Evolutionary conservation across 2,113 vertebrate genomes (phyloP).

Genomic region (Eira barbara): DNA sequence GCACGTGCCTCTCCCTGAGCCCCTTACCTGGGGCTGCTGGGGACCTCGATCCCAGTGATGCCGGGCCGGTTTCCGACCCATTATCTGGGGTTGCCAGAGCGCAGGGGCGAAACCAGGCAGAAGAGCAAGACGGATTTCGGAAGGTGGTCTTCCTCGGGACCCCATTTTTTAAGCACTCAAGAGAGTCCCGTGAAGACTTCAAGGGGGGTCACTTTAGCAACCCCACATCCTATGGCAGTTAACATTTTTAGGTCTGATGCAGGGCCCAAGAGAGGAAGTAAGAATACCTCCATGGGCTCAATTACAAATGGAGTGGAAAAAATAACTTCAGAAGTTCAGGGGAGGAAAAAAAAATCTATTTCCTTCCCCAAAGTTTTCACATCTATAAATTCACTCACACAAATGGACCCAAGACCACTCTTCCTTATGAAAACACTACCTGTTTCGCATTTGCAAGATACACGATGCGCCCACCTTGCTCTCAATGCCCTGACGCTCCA

Average conservation of each 20-base stretch:
- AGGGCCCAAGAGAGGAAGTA: conserved; percentile 58
- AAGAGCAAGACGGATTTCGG: background rate
- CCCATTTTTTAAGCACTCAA: background rate
- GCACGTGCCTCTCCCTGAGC: background rate
- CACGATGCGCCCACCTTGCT: background rate
- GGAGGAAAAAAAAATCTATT: conserved; percentile 81
- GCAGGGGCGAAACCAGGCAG: background rate
- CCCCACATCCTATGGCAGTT: conserved; percentile 23
- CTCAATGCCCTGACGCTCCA: background rate
- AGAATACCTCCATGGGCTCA: conserved; percentile 59
- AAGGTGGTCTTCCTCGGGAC: background rate
- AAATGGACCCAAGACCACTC: conserved; percentile 68
- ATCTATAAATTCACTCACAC: conserved; percentile 78
- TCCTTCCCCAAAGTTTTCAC: conserved; percentile 70
- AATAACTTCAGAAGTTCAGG: conserved; percentile 79
- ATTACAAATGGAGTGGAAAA: conserved; percentile 75
- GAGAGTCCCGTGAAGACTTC: background rate
- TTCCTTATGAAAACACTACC: conserved; percentile 54
- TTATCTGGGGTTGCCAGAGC: background rate
- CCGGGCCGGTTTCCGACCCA: background rate
- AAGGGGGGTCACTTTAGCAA: conserved; percentile 48
- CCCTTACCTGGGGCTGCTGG: background rate
- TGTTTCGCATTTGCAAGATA: conserved; percentile 32
- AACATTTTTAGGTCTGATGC: conserved; percentile 47
- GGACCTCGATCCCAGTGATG: background rate